phyloP scores from a whole-genome alignment of 1,140 invertebrate species.

The Trichoplusia ni region DNA sequence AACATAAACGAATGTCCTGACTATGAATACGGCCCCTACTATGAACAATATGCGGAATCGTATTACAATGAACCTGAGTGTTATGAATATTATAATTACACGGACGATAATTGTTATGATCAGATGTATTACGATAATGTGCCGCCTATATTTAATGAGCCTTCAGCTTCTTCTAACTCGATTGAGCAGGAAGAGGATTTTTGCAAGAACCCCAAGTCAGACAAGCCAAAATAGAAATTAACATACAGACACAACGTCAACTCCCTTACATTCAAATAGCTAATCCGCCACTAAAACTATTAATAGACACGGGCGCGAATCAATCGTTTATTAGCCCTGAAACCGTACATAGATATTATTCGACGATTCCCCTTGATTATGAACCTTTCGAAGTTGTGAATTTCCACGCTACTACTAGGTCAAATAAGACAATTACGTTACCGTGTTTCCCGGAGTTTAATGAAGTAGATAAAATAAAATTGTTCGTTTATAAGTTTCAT shows the following conservation, averaged over 20 bases:
- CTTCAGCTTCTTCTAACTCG: no score
- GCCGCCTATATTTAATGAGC: no score
- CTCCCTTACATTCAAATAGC: conserved; percentile 25
- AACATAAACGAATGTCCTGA: no score
- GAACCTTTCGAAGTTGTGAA: conserved; percentile 18
- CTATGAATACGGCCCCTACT: no score
- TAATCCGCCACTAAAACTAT: conserved; percentile 13
- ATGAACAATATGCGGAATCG: no score
- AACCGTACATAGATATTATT: neutral
- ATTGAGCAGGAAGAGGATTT: conserved; percentile 6
- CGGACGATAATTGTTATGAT: no score
- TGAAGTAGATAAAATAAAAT: neutral
- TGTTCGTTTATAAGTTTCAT: conserved; percentile 19
- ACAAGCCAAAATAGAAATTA: conserved; percentile 37
- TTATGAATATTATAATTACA: no score
- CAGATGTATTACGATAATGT: no score
- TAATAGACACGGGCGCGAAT: no score
- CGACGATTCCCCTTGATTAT: neutral
- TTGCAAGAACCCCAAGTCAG: conserved; percentile 8
- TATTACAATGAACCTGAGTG: no score
- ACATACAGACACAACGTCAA: conserved; percentile 34
- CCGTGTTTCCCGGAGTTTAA: conserved; percentile 13
- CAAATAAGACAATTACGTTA: neutral
- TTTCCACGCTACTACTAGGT: neutral
- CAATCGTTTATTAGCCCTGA: no score